Percentiles rank a stretch among this genome's conserved stretches.
Evolutionary conservation across 2,797 vertebrate species (phyloP).

Genomic region (Yasuhikotakia modesta): DNA sequence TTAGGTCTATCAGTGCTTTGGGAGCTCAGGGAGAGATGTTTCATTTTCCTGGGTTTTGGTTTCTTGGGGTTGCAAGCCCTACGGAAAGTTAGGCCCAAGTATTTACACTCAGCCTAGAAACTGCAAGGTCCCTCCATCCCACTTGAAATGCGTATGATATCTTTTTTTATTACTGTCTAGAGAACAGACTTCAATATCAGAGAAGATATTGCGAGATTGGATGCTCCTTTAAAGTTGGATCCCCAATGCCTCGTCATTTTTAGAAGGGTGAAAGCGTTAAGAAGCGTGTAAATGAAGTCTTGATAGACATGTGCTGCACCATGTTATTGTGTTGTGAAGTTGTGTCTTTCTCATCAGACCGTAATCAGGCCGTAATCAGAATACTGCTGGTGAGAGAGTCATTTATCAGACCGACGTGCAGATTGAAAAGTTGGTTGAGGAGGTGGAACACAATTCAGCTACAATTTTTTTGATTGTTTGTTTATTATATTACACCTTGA

Average conservation of each 20-base stretch:
- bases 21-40: slow-evolving; percentile 29
- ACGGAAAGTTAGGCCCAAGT: slow-evolving; percentile 5
- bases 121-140: background rate
- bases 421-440: slow-evolving; percentile 34
- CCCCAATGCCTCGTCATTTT: slow-evolving; percentile 10
- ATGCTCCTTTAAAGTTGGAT: background rate
- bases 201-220: background rate
- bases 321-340: slow-evolving; percentile 44
- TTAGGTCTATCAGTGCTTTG: slow-evolving; percentile 24
- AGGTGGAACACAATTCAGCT: slow-evolving; percentile 9
- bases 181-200: background rate
- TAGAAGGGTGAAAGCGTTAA: slow-evolving; percentile 20
- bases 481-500: slow-evolving; percentile 3
- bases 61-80: slow-evolving; percentile 18
- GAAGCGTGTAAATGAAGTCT: slow-evolving; percentile 23
- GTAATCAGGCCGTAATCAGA: slow-evolving; percentile 42
- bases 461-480: slow-evolving; percentile 12
- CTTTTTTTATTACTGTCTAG: slow-evolving; percentile 11
- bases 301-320: slow-evolving; percentile 33
- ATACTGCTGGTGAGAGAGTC: slow-evolving; percentile 33
- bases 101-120: background rate
- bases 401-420: slow-evolving; percentile 24
- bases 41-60: slow-evolving; percentile 41
- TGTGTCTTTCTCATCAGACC: slow-evolving; percentile 47
- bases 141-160: background rate